Conservation (phyloP, 1,140 invertebrate genomes). For the Planococcus citri region DNA sequence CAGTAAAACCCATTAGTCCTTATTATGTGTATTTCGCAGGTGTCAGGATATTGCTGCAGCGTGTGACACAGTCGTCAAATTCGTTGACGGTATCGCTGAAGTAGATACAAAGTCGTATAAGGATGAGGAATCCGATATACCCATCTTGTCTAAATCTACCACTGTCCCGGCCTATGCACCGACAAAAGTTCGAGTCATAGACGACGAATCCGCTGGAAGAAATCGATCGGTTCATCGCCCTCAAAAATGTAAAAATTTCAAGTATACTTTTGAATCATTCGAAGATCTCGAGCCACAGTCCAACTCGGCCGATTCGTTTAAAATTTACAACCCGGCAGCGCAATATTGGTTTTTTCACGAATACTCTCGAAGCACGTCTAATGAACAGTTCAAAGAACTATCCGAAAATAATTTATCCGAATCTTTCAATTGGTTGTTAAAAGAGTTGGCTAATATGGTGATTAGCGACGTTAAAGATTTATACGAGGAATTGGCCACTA, state of each 20-base stretch:
- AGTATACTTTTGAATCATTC: background rate
- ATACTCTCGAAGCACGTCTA: background rate
- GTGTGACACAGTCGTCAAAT: background rate
- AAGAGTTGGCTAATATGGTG: background rate
- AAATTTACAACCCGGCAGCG: background rate
- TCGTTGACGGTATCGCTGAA: background rate
- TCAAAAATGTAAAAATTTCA: background rate
- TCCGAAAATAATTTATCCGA: background rate
- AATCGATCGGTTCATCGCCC: background rate
- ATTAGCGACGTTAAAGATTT: background rate
- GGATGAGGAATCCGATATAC: background rate
- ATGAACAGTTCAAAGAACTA: background rate
- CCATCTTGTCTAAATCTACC: background rate
- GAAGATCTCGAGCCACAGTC: background rate
- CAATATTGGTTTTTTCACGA: slow-evolving; percentile 12
- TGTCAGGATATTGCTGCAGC: background rate
- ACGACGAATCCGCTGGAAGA: background rate
- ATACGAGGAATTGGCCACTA: background rate
- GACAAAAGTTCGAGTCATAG: background rate
- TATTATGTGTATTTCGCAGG: background rate
- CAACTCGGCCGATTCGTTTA: background rate
- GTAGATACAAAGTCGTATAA: background rate
- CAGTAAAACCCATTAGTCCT: background rate
- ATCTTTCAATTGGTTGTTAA: background rate
- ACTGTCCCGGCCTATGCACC: background rate